These are phyloP conservation scores for Acomys russatus DNA, from an alignment of 2,797 vertebrate species.

Conservation along the genomic window DNA sequence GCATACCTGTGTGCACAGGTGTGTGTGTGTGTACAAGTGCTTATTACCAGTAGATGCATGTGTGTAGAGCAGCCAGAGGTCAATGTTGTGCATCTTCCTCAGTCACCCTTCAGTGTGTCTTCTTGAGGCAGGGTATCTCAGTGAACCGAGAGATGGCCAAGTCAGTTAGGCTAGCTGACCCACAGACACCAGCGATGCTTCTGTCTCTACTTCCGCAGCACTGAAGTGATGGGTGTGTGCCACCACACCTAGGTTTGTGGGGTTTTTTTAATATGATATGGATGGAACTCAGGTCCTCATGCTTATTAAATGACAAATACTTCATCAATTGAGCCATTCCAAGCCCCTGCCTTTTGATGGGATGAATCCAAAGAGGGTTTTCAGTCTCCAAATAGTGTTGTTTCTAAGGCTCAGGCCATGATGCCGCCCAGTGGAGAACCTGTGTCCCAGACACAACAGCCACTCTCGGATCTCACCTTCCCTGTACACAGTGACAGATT, in stretches of 20 bases:
- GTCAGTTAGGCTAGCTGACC: background rate
- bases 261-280: background rate
- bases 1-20: too few relatives aligned
- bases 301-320: background rate
- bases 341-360: background rate
- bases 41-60: background rate
- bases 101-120: background rate
- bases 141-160: background rate
- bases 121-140: background rate
- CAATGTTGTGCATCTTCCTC: background rate
- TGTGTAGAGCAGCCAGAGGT: background rate
- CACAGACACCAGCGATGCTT: background rate
- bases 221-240: background rate
- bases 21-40: too few relatives aligned
- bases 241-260: background rate
- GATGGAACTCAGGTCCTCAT: background rate
- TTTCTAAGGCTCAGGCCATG: background rate
- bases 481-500: background rate
- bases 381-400: background rate
- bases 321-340: background rate
- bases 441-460: accelerated
- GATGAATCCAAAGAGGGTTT: background rate
- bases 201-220: background rate
- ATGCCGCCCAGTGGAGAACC: background rate
- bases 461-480: background rate